Evolutionary conservation across 1,140 invertebrate genomes (phyloP).

Genomic region (Wasmannia auropunctata): DNA sequence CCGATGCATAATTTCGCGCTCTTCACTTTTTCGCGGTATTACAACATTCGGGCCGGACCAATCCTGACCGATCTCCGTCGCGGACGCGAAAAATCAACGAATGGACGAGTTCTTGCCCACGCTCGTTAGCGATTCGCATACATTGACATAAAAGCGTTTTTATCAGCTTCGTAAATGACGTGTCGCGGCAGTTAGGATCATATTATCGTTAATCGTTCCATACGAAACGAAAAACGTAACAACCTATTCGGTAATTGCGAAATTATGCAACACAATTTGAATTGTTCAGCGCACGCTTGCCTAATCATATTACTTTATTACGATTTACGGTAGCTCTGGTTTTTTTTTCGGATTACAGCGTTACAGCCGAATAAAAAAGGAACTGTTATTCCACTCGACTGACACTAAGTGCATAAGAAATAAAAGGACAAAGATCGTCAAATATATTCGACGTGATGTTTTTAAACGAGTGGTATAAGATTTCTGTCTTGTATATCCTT

Average conservation of each 20-base stretch:
- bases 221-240: not conserved
- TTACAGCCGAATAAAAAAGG: not conserved
- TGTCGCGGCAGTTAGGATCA: constrained; percentile 12
- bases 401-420: not conserved
- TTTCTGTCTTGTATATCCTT: not conserved
- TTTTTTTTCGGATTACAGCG: not conserved
- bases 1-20: constrained; percentile 54
- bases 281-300: not conserved
- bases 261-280: constrained; percentile 5
- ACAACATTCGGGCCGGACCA: constrained; percentile 36
- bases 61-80: constrained; percentile 31
- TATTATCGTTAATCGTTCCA: constrained; percentile 24
- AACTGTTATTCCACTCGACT: not conserved
- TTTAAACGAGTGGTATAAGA: not conserved
- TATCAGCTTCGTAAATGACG: constrained; percentile 33
- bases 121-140: constrained; percentile 48
- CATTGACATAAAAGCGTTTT: constrained; percentile 40
- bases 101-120: not conserved
- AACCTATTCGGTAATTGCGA: constrained; percentile 16
- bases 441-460: not conserved
- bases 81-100: constrained; percentile 28
- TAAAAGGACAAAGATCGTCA: not conserved
- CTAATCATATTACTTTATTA: constrained; percentile 6
- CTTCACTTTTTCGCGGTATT: constrained; percentile 47
- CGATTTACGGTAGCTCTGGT: not conserved